Base-by-base conservation (phyloP, 2,888 invertebrate species). In the Caenorhabditis sp. region DNA sequence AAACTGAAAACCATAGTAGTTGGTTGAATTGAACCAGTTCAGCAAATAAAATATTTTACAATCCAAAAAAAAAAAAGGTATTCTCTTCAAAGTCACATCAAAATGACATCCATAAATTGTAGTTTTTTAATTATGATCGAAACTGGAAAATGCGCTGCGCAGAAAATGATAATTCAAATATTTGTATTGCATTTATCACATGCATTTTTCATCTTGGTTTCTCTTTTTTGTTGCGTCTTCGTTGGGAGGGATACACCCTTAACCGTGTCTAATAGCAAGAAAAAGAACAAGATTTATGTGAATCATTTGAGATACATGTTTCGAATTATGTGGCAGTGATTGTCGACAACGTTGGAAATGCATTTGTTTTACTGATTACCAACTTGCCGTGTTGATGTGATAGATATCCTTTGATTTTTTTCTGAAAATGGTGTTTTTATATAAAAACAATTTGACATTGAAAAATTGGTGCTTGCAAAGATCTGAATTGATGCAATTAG, bases 331-430 rank as follows among this genome's bases (percentile, higher is more conserved):
- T 17, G 14, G 43, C 43, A 10, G 43, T 43, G 43, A 79, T 64
- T 19, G 69, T 55, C 10, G 81, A 78, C 12, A 91, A 82, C 1
- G 89, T 82, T n/a, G 97, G 97, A 88, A 99, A 99, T 0, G 97
- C 94, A 50, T 69, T 69, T 90, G 95, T 95, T 89, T 99, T 99
- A 85, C 96, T 96, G 57, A 99, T 93, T 58, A 99, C 97, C 66
- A 99, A 91, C 89, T 96, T 97, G 88, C 95, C 93, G 89, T 99
- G 97, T 83, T 94, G 94, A 89, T 95, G 93, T 0, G 97, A 96
- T 86, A 99, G 95, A 89, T 99, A 99, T 0, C 99, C 97, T 89
- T 97, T 97, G 83, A 99, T 95, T 90, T 95, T 96, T 26, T 95
- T 95, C 89, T 90, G 87, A 55, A 66, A 77, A 69, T 50, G 27